Conservation (phyloP, 2,797 vertebrate genomes). For the Dendrocincla fuliginosa region DNA sequence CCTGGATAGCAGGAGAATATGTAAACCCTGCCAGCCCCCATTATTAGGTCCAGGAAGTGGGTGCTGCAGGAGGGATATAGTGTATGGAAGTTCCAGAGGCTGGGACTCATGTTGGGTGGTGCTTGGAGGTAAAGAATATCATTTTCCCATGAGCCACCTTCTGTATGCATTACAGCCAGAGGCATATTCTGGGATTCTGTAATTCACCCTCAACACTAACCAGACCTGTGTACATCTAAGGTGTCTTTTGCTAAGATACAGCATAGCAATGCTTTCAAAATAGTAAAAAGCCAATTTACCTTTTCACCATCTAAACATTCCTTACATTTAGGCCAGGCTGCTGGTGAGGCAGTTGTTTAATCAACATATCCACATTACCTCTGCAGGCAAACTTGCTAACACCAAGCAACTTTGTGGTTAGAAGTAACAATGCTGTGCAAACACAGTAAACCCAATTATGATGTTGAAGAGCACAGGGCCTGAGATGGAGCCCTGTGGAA, state of each 20-base stretch:
- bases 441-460: fast-evolving
- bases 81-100: fast-evolving
- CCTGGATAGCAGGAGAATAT: not conserved
- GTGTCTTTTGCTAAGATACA: not conserved
- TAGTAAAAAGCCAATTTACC: not conserved
- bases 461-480: not conserved
- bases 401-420: not conserved
- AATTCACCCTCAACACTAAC: not conserved
- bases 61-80: not conserved
- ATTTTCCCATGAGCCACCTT: not conserved
- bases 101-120: not conserved
- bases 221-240: not conserved
- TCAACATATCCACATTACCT: not conserved
- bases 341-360: not conserved
- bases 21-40: not conserved
- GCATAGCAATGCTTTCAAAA: not conserved
- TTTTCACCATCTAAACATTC: not conserved
- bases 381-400: not conserved
- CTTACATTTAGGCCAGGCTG: not conserved
- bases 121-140: not conserved
- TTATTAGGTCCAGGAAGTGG: not conserved
- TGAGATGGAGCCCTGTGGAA: not conserved
- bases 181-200: not conserved
- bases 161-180: not conserved
- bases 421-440: not conserved